Conservation (phyloP, 1,140 invertebrate species). For the Drosophila nasuta region DNA sequence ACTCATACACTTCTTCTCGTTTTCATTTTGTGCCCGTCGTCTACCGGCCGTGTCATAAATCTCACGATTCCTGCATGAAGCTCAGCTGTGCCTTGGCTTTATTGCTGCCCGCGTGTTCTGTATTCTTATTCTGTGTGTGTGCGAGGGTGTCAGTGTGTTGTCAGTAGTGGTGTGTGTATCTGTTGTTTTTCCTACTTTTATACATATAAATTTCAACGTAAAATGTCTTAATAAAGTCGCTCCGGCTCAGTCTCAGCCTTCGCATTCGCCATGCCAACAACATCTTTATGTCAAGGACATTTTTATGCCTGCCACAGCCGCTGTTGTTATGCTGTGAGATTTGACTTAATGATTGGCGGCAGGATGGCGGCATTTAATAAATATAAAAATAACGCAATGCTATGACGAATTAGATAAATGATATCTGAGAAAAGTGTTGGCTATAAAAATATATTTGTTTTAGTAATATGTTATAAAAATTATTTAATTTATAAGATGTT, state of each 20-base stretch:
- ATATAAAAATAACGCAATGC: conserved; percentile 27
- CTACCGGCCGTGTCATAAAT: conserved; percentile 51
- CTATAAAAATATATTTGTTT: too few species aligned
- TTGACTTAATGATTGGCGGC: conserved; percentile 46
- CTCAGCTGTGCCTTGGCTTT: conserved; percentile 47
- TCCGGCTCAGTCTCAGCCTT: conserved; percentile 14
- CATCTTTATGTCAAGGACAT: conserved; percentile 66
- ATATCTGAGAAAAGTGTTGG: conserved; percentile 16
- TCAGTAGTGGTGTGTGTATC: conserved; percentile 15
- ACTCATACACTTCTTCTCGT: conserved; percentile 9
- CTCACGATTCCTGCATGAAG: conserved; percentile 56
- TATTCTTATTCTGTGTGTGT: not conserved
- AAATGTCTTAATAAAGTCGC: conserved; percentile 68
- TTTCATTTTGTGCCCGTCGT: conserved; percentile 19
- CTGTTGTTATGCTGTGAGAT: conserved; percentile 32
- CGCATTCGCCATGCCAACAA: conserved; percentile 18
- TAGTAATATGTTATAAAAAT: too few species aligned
- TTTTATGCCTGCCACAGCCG: conserved; percentile 55
- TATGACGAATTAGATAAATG: conserved; percentile 13
- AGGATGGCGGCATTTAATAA: conserved; percentile 45
- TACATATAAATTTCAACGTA: conserved; percentile 56
- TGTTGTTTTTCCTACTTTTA: conserved; percentile 48
- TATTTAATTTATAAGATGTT: conserved; percentile 88
- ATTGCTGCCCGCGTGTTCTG: conserved; percentile 21
- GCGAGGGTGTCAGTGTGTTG: conserved; percentile 5